These are phyloP conservation scores for Rhopalosiphum nymphaeae DNA, from an alignment of 2,888 invertebrate species.

Conservation along the genomic window DNA sequence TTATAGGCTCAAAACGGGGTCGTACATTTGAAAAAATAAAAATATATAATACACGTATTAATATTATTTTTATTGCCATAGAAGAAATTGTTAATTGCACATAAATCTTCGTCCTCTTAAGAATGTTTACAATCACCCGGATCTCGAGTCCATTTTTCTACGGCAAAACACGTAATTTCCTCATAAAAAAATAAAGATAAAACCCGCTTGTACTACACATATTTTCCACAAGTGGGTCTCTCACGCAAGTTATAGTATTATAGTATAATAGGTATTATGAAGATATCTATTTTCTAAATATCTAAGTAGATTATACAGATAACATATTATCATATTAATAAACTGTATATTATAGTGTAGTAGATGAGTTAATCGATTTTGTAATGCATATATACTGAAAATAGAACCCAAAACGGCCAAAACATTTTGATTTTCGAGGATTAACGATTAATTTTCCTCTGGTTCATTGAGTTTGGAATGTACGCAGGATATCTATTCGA, in stretches of 20 bases:
- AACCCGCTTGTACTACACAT: neutral
- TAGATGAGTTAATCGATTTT: neutral
- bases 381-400: neutral
- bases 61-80: constrained; percentile 30
- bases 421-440: neutral
- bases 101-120: constrained; percentile 46
- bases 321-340: neutral
- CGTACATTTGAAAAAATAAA: neutral
- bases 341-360: neutral
- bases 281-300: neutral
- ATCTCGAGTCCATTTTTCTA: constrained; percentile 20
- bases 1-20: neutral
- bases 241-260: neutral
- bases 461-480: neutral
- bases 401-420: neutral
- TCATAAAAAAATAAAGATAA: neutral
- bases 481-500: neutral
- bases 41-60: neutral
- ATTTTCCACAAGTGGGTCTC: neutral
- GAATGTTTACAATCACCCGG: constrained; percentile 48
- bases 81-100: constrained; percentile 47
- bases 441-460: neutral
- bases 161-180: neutral
- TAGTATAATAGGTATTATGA: neutral
- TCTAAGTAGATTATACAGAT: neutral